A percentile compares a stretch with the other conserved stretches of the same genome.
Evolutionary conservation across 2,113 vertebrate species (phyloP).

Genomic region (Anseranas semipalmata): DNA sequence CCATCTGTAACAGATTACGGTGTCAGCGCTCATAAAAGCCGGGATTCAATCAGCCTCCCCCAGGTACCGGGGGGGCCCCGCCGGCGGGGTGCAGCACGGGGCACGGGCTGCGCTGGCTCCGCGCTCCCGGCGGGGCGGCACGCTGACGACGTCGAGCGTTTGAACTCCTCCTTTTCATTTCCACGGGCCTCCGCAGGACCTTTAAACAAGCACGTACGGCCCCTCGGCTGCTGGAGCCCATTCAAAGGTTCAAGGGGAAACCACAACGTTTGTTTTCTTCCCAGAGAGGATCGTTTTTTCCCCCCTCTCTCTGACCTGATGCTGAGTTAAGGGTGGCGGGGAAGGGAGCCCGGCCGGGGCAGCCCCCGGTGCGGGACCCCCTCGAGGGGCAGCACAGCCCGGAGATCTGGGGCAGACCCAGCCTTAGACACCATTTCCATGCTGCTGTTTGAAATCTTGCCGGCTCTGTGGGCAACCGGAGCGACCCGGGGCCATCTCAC

Average conservation of each 20-base stretch:
- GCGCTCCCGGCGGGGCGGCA: neutral
- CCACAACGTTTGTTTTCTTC: constrained; percentile 41
- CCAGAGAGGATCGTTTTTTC: neutral
- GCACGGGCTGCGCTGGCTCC: neutral
- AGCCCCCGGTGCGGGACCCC: neutral
- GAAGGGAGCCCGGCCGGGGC: neutral
- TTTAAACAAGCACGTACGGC: neutral
- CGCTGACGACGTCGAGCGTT: neutral
- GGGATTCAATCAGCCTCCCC: constrained; percentile 58
- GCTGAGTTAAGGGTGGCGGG: neutral
- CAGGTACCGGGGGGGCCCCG: constrained; percentile 8
- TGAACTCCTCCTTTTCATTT: neutral
- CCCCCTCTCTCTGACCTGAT: neutral
- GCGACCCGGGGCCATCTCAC: neutral
- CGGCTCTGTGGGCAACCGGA: neutral
- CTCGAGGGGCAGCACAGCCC: no score
- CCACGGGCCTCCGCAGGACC: neutral
- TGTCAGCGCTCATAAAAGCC: constrained; percentile 42
- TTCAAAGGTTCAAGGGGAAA: constrained; percentile 38
- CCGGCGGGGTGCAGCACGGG: neutral
- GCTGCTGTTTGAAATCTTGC: fast-evolving
- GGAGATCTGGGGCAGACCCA: neutral
- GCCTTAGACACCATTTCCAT: fast-evolving
- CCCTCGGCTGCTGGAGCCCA: constrained; percentile 30
- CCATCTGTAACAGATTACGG: constrained; percentile 74